A percentile compares a stretch with the other conserved stretches of the same genome.
These are phyloP conservation scores for Oscheius sp. DNA, from an alignment of 1,140 invertebrate genomes.

Conservation along the genomic window DNA sequence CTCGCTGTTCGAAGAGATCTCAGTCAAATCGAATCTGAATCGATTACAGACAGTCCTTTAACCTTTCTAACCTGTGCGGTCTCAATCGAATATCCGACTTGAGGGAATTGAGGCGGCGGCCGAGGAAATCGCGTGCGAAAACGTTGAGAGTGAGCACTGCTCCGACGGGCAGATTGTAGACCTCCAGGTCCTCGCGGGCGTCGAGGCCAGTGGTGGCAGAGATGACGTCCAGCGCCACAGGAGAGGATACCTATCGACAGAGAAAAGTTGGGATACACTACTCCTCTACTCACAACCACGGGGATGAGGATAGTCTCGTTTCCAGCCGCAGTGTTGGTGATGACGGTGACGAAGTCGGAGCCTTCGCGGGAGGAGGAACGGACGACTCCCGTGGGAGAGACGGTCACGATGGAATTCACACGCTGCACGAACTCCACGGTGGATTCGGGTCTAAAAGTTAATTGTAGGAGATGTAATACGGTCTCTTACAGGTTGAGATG, in stretches of 20 bases:
- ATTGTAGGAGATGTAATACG: neutral
- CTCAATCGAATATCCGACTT: conserved; percentile 9
- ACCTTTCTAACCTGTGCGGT: conserved; percentile 23
- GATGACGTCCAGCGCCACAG: conserved; percentile 6
- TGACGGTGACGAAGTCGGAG: neutral
- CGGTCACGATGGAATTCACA: neutral
- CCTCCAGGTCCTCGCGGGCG: conserved; percentile 5
- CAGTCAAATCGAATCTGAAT: conserved; percentile 38
- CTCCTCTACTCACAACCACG: neutral
- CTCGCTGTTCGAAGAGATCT: conserved; percentile 8
- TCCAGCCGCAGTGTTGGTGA: neutral
- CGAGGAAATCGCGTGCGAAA: conserved; percentile 7
- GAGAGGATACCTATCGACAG: neutral
- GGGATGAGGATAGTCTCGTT: conserved; percentile 22
- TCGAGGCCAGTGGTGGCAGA: neutral
- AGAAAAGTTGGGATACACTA: neutral
- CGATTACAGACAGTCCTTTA: neutral
- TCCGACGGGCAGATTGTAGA: conserved; percentile 31
- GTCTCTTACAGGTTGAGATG: conserved; percentile 4
- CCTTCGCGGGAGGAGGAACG: conserved; percentile 12
- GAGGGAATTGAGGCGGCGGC: neutral
- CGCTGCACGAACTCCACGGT: neutral
- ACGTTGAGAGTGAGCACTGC: conserved; percentile 14
- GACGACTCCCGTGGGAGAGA: conserved; percentile 11
- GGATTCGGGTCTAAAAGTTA: neutral